Evolutionary conservation across 2,113 vertebrate genomes (phyloP), one percentile per base, ranked within the genome.

Genomic region (Pelmatolapia mariae): DNA sequence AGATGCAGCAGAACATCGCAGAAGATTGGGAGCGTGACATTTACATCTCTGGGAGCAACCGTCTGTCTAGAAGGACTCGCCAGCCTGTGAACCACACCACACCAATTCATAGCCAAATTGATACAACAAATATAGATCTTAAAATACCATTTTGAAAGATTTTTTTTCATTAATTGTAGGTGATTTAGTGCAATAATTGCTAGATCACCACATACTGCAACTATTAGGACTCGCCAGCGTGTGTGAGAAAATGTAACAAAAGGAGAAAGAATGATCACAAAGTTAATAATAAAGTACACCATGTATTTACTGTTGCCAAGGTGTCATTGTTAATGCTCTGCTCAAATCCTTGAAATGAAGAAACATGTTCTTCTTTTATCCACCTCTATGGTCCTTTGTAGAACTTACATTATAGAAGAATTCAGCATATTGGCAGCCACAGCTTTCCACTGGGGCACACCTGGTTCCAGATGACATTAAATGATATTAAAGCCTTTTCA

Each of bases 401-500:
- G 47, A 50, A 19, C 16, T 50, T 84, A 89, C 85, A 19, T 83
- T 45, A 50, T 88, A 90, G 86, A 97, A 97, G 91, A 92, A 88
- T 4, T 91, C 95, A 0, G 91, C 12, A 5, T 96, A 83, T 5
- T 83, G 87, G 76, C 97, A 98, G 2, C 97, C 96, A 5, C 97
- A 97, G 2, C 38, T 92, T n/a, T 95, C 91, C 3, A 43, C 0
- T 5, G 95, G 94, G 4, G 98, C 94, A 4, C 97, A 97, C 2
- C 40, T 80, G 0, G 93, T 73, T 0, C 96, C 91, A 3, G 31
- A 31, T 31, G 31, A 36, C 33, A 36, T 36, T 36, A 8, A 36
- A 36, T 36, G 1, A 36, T 3, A 36, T 36, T 36, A 36, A 36
- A 36, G 33, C 33, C 8, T 36, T 36, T 36, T 36, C 33, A 36